Evolutionary conservation across 2,888 invertebrate genomes (phyloP).

Genomic region (Eubasilissa splendida): DNA sequence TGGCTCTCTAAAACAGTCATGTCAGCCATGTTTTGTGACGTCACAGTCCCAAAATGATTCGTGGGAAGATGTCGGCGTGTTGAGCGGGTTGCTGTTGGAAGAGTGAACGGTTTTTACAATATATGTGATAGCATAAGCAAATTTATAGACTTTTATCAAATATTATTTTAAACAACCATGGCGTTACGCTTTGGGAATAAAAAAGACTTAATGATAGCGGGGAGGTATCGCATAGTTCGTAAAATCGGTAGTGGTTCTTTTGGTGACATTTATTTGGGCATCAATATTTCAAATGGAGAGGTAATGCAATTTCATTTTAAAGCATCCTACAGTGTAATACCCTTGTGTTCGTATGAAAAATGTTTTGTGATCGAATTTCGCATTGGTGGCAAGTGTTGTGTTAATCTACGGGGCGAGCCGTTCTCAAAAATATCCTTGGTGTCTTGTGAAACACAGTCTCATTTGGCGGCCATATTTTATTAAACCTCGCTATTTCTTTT

Average conservation of each 20-base stretch:
- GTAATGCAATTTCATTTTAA: slow-evolving; percentile 66
- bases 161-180: slow-evolving; percentile 61
- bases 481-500: slow-evolving; percentile 40
- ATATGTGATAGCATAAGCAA: slow-evolving; percentile 63
- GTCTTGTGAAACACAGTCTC: slow-evolving; percentile 49
- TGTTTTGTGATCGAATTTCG: slow-evolving; percentile 19
- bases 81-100: slow-evolving; percentile 68
- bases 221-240: slow-evolving; percentile 94
- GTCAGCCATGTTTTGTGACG: slow-evolving; percentile 46
- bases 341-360: slow-evolving; percentile 20
- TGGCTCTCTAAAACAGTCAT: slow-evolving; percentile 23
- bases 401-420: slow-evolving; percentile 10
- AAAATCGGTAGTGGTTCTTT: slow-evolving; percentile 99
- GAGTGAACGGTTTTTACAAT: slow-evolving; percentile 63
- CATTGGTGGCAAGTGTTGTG: slow-evolving; percentile 22
- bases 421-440: slow-evolving; percentile 32
- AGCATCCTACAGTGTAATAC: slow-evolving; percentile 11
- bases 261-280: slow-evolving; percentile 98
- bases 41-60: slow-evolving; percentile 46
- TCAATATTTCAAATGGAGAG: slow-evolving; percentile 92
- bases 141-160: slow-evolving; percentile 63
- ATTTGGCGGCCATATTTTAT: slow-evolving; percentile 49
- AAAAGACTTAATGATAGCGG: slow-evolving; percentile 88
- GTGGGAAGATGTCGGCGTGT: slow-evolving; percentile 74
- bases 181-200: slow-evolving; percentile 64